A percentile compares a stretch with the other conserved stretches of the same genome.
These are phyloP conservation scores for Apostichopus leukothele DNA, from an alignment of 53 echinoderm and acorn worm genomes.

Conservation along the genomic window DNA sequence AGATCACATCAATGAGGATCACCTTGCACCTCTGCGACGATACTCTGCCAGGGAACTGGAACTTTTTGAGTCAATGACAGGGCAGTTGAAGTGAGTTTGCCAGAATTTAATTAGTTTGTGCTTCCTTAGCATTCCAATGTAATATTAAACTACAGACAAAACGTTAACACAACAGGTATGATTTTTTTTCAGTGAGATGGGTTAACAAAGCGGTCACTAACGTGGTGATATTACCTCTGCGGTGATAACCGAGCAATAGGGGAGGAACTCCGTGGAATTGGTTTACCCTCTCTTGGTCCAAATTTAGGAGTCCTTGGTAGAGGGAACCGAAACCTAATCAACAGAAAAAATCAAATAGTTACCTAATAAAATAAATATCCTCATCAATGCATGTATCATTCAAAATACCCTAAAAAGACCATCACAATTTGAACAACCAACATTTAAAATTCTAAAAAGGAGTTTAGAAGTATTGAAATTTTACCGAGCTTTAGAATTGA, in stretches of 20 bases:
- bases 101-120: too few relatives aligned
- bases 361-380: neutral
- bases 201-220: too few relatives aligned
- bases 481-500: constrained; percentile 24
- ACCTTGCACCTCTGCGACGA: too few relatives aligned
- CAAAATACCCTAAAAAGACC: neutral
- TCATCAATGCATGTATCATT: neutral
- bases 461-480: neutral
- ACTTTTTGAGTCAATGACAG: too few relatives aligned
- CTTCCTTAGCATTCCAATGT: too few relatives aligned
- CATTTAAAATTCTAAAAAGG: neutral
- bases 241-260: constrained; percentile 37
- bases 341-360: neutral
- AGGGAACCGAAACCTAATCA: neutral
- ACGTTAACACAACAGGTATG: too few relatives aligned
- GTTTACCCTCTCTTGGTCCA: neutral
- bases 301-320: constrained; percentile 48
- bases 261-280: constrained; percentile 50
- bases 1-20: too few relatives aligned
- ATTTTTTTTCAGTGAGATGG: too few relatives aligned
- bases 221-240: constrained; percentile 9
- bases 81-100: too few relatives aligned
- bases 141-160: too few relatives aligned
- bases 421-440: neutral
- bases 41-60: too few relatives aligned